Conservation (phyloP, 2,888 invertebrate species). For the Lasioglossum villosulum region DNA sequence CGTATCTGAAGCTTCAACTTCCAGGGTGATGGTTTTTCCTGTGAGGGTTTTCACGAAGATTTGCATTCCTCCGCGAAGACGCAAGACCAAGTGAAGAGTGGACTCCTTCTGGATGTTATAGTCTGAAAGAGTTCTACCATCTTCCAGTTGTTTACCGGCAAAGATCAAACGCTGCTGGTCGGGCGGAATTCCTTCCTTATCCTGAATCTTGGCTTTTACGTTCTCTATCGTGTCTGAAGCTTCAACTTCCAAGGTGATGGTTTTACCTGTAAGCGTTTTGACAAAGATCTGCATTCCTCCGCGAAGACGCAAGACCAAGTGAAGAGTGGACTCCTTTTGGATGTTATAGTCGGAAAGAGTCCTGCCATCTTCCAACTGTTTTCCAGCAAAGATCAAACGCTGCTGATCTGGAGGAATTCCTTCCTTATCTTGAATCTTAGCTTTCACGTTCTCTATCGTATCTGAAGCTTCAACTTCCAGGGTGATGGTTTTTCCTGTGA, state of each 20-base stretch:
- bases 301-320: background rate
- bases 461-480: too few species aligned
- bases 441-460: too few species aligned
- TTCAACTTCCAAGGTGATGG: slow-evolving; percentile 87
- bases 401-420: too few species aligned
- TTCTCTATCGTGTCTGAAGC: slow-evolving; percentile 76
- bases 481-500: slow-evolving; percentile 81
- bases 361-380: too few species aligned
- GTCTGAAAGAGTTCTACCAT: slow-evolving; percentile 27
- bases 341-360: too few species aligned
- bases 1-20: too few species aligned
- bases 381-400: too few species aligned
- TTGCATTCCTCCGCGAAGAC: slow-evolving; percentile 38
- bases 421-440: too few species aligned
- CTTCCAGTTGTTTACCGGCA: slow-evolving; percentile 43
- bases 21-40: slow-evolving; percentile 24
- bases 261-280: slow-evolving; percentile 87
- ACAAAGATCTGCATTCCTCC: slow-evolving; percentile 87
- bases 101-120: slow-evolving; percentile 47
- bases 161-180: slow-evolving; percentile 57
- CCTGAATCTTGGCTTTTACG: slow-evolving; percentile 75
- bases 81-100: background rate
- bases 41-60: slow-evolving; percentile 35
- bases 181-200: slow-evolving; percentile 75
- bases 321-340: background rate